Evolutionary conservation across 2,888 invertebrate species (phyloP), one percentile per base, ranked within the genome.

Genomic region (Drosophila hawaiiensis): DNA sequence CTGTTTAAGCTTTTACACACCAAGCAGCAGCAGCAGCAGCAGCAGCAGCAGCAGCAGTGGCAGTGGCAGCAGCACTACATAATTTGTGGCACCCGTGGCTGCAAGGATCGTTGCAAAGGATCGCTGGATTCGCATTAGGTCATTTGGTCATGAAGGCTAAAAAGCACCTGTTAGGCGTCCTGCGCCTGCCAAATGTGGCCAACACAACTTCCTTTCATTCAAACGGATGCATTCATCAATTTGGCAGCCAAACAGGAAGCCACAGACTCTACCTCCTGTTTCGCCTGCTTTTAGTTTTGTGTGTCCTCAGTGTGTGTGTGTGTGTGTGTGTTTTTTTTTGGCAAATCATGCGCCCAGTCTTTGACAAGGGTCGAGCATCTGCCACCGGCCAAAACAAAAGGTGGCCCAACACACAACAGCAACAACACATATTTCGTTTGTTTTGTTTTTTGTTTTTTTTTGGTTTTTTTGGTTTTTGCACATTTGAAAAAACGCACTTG

Each of bases 221-320:
- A 90, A 87, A 87, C 91, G 90, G 90, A 90, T 91, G 91, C 91
- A 90, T 91, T 81, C 90, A 90, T 91, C 91, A 90, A 91, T 89
- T 90, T 91, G 89, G 84, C 82, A 65, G 79, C 72, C 71, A 67
- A 72, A 81, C 80, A 83, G 77, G 83, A 80, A 83, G 74, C 65
- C 60, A 39, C 70, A 41, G 39, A 72, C 66, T 58, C 65, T 50
- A 54, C 78, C 81, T 80, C 68, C 65, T 72, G 72, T 54, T 68
- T 62, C 49, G 41, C 55, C 47, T 25, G 47, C 47, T 47, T 9
- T 47, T 47, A 47, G 47, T 47, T 47, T 4, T 47, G 14, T 22
- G n/a, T n/a, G 41, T 12, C 28, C 28, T 28, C 28, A 28, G 6
- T 22, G 22, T 12, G n/a, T 5, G 3, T n/a, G n/a, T 22, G 22